phyloP scores from a whole-genome alignment of 2,888 invertebrate species.

The Calliopum simillimum region DNA sequence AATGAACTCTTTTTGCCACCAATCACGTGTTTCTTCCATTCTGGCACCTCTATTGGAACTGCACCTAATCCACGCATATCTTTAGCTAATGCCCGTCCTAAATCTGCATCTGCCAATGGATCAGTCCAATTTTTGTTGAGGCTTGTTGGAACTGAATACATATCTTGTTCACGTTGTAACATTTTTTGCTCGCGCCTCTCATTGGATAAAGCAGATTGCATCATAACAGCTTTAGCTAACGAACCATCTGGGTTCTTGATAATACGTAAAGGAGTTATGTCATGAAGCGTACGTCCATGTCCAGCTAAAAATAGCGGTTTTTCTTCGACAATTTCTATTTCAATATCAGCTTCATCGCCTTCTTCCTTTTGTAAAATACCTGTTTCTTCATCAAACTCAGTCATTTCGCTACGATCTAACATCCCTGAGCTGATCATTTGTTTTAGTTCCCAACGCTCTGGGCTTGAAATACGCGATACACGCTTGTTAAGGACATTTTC shows the following conservation, averaged over 20 bases:
- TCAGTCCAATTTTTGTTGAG: constrained; percentile 97
- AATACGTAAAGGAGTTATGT: constrained; percentile 92
- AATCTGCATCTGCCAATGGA: constrained; percentile 87
- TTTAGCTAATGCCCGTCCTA: constrained; percentile 78
- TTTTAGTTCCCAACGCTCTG: constrained; percentile 97
- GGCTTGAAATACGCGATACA: constrained; percentile 93
- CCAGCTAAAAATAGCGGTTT: constrained; percentile 97
- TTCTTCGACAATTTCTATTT: constrained; percentile 98
- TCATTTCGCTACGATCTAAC: constrained; percentile 92
- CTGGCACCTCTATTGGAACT: constrained; percentile 91
- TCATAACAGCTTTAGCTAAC: constrained; percentile 98
- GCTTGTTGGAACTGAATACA: constrained; percentile 84
- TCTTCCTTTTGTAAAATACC: constrained; percentile 89
- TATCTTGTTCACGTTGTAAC: constrained; percentile 93
- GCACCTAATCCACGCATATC: constrained; percentile 88
- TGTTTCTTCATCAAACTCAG: constrained; percentile 97
- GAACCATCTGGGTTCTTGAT: constrained; percentile 99
- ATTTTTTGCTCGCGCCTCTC: constrained; percentile 96
- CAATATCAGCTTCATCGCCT: constrained; percentile 95
- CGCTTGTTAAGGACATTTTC: too few relatives aligned
- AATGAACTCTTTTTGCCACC: constrained; percentile 98
- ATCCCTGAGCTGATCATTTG: constrained; percentile 96
- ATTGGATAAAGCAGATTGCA: constrained; percentile 98
- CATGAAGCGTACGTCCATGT: constrained; percentile 91
- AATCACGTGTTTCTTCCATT: constrained; percentile 99